Percentiles rank a stretch among this genome's conserved stretches.
Evolutionary conservation across 2,888 invertebrate species (phyloP).

Genomic region (Cephalotes varians): DNA sequence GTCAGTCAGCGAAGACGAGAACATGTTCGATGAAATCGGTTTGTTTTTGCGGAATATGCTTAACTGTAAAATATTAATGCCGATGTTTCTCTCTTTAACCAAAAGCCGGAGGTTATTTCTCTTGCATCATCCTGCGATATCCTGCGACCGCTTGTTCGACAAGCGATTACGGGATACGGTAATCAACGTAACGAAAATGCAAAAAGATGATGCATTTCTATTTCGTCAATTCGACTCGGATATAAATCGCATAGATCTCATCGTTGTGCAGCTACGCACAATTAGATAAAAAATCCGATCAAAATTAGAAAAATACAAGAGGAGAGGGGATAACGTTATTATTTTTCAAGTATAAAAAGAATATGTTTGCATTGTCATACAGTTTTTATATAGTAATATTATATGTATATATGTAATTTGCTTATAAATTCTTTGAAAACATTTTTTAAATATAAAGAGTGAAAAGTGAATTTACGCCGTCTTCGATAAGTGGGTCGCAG

Average conservation of each 20-base stretch:
- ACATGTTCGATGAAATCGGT: constrained; percentile 14
- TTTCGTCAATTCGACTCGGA: not conserved
- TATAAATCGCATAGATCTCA: not conserved
- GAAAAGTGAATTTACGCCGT: not conserved
- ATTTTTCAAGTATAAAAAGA: not conserved
- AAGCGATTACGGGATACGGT: not conserved
- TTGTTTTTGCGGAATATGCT: not conserved
- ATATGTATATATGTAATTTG: not conserved
- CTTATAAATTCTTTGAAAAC: too few species aligned
- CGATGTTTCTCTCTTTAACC: not conserved
- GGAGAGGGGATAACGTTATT: not conserved
- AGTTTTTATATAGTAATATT: not conserved
- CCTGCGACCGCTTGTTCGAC: not conserved
- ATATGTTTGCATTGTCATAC: not conserved
- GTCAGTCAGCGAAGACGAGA: constrained; percentile 44
- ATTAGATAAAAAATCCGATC: not conserved
- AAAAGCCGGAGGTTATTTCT: not conserved
- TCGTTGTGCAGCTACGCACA: not conserved
- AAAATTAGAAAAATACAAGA: not conserved
- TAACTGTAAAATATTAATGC: not conserved
- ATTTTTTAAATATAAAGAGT: too few species aligned
- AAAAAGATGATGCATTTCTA: not conserved
- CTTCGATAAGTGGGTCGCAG: constrained; percentile 17
- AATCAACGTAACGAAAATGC: constrained; percentile 7
- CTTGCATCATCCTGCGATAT: not conserved